A percentile compares a stretch with the other conserved stretches of the same genome.
These are phyloP conservation scores for Greenwoodochromis staneri DNA, from an alignment of 2,113 vertebrate genomes.

Conservation along the genomic window DNA sequence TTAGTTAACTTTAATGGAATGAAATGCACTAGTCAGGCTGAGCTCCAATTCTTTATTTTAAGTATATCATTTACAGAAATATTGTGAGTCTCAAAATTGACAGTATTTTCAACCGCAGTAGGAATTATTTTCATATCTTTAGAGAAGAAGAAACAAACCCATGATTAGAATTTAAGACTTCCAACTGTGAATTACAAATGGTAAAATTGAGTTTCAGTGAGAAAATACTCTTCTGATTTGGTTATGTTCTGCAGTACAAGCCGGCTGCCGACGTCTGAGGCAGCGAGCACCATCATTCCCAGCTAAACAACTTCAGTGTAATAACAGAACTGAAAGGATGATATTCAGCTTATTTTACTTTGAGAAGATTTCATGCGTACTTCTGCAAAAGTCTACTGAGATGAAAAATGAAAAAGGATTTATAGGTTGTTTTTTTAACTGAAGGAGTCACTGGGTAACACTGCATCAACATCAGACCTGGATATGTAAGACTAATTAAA, in stretches of 20 bases:
- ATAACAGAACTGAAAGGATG: not conserved
- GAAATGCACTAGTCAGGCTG: not conserved
- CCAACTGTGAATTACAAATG: constrained; percentile 10
- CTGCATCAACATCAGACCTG: not conserved
- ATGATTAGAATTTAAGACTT: constrained; percentile 4
- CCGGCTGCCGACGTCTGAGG: not conserved
- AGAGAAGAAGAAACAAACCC: not conserved
- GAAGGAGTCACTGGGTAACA: not conserved
- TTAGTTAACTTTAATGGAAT: not conserved
- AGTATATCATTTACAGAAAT: constrained; percentile 48
- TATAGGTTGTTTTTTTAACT: not conserved
- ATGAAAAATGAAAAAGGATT: not conserved
- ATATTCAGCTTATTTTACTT: not conserved
- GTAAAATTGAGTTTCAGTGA: not conserved
- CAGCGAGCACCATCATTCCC: not conserved
- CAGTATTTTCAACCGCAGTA: constrained; percentile 2
- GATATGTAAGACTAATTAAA: not conserved
- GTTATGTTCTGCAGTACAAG: constrained; percentile 14
- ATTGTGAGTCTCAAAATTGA: constrained; percentile 31
- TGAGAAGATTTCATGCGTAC: constrained; percentile 28
- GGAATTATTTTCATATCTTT: not conserved
- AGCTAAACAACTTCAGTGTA: not conserved
- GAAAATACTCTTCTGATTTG: not conserved
- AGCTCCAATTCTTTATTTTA: constrained; percentile 54
- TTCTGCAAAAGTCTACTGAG: not conserved